Conservation (phyloP, 2,888 invertebrate genomes). For the Tolmerus cingulatus region DNA sequence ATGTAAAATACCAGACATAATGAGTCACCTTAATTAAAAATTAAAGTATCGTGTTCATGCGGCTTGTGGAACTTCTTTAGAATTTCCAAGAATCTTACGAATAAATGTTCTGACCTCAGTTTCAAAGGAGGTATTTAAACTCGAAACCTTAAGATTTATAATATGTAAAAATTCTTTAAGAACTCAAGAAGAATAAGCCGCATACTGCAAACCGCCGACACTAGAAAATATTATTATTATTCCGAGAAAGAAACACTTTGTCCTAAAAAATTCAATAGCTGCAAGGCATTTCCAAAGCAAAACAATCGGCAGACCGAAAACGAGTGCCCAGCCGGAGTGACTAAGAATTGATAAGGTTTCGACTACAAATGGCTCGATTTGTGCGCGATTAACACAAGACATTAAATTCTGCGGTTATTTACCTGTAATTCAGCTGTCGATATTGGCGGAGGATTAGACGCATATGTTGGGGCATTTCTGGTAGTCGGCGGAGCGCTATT, state of each 20-base stretch:
- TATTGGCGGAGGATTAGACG: constrained; percentile 66
- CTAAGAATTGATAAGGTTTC: background rate
- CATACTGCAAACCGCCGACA: no score
- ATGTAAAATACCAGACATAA: background rate
- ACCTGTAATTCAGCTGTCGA: constrained; percentile 80
- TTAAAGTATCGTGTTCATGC: background rate
- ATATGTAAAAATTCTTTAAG: background rate
- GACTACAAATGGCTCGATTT: background rate
- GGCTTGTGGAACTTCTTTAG: background rate
- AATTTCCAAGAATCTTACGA: background rate
- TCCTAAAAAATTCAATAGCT: background rate
- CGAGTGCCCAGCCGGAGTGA: constrained; percentile 12
- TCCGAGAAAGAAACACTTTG: background rate
- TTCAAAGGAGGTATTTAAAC: background rate
- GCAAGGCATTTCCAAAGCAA: background rate
- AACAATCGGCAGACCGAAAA: background rate
- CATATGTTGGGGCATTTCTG: constrained; percentile 24
- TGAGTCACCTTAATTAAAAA: background rate
- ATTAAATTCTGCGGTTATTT: constrained; percentile 50
- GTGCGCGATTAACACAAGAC: background rate
- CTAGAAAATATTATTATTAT: background rate
- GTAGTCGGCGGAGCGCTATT: background rate
- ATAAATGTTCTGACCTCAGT: background rate
- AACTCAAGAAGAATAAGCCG: background rate
- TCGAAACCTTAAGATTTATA: background rate